These are phyloP conservation scores for Pseudorasbora parva DNA, from an alignment of 2,113 vertebrate species.

Conservation along the genomic window DNA sequence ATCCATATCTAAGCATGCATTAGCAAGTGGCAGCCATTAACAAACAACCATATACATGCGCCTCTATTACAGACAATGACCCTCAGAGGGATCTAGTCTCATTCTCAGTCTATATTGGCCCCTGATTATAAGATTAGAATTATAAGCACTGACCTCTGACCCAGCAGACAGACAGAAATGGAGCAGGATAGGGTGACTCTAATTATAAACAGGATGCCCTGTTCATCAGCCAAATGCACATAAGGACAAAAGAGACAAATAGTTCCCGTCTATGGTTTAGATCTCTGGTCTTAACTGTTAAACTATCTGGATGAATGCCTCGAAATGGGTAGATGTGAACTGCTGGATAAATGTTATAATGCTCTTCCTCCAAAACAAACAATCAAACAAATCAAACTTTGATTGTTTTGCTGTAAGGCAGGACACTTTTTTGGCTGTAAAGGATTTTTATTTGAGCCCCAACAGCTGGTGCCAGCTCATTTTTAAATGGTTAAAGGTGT, in stretches of 20 bases:
- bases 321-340: constrained; percentile 10
- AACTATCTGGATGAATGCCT: neutral
- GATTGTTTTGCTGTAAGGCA: constrained; percentile 27
- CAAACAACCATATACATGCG: constrained; percentile 20
- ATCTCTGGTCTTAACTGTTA: neutral
- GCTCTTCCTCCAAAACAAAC: constrained; percentile 27
- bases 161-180: constrained; percentile 44
- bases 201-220: constrained; percentile 55
- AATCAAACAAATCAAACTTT: constrained; percentile 5
- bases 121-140: constrained; percentile 58
- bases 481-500: constrained; percentile 24
- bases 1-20: neutral
- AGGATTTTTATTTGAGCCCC: constrained; percentile 32
- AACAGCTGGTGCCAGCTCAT: constrained; percentile 13
- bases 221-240: constrained; percentile 53
- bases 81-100: constrained; percentile 40
- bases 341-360: constrained; percentile 24
- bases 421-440: constrained; percentile 9
- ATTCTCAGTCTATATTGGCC: constrained; percentile 55
- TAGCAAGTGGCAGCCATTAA: neutral
- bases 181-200: constrained; percentile 44
- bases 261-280: constrained; percentile 33
- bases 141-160: constrained; percentile 55
- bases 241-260: constrained; percentile 43
- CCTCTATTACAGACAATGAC: constrained; percentile 19